phyloP scores from a whole-genome alignment of 92 coral and sea anemone genomes.

The Montipora capitata region DNA sequence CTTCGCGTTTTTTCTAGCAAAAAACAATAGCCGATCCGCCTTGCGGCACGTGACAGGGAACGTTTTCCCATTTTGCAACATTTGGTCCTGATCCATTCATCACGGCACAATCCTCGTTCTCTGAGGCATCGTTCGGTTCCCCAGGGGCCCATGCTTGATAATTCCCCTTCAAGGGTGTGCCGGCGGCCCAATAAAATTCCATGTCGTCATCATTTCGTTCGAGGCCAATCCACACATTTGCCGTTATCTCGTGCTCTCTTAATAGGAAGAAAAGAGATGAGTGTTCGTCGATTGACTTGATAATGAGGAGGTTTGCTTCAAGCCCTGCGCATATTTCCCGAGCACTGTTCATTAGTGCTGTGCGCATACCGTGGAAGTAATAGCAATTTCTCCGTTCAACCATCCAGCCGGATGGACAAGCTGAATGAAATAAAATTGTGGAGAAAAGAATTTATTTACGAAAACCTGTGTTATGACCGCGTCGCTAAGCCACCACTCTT shows the following conservation, averaged over 20 bases:
- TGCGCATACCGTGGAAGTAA: neutral
- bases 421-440: too few relatives aligned
- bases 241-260: neutral
- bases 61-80: too few relatives aligned
- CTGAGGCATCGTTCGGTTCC: neutral
- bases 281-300: neutral
- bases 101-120: too few relatives aligned
- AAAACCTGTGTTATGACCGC: too few relatives aligned
- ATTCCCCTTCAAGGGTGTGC: neutral
- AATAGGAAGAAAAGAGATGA: neutral
- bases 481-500: too few relatives aligned
- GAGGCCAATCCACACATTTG: slow-evolving; percentile 2
- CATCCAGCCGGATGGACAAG: too few relatives aligned
- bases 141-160: neutral
- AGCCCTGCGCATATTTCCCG: neutral
- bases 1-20: too few relatives aligned
- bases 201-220: neutral
- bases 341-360: neutral
- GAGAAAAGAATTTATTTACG: too few relatives aligned
- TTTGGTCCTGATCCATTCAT: too few relatives aligned
- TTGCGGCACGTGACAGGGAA: too few relatives aligned
- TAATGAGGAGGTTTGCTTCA: neutral
- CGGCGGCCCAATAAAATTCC: neutral
- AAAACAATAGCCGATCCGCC: too few relatives aligned
- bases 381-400: neutral